phyloP scores from a whole-genome alignment of 2,113 vertebrate genomes.

The Smithornis capensis region DNA sequence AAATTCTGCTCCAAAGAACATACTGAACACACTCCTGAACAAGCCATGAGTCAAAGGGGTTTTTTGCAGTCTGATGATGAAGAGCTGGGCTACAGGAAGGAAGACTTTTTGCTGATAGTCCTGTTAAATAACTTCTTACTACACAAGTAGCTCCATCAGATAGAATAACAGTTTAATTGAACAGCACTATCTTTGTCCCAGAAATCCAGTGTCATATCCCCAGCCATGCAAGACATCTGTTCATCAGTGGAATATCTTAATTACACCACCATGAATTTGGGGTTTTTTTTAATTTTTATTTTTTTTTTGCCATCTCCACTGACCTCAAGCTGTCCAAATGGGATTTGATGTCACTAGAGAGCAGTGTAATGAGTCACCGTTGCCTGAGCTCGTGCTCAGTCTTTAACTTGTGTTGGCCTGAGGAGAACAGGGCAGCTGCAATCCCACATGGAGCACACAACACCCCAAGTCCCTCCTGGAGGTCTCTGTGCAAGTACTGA shows the following conservation, averaged over 20 bases:
- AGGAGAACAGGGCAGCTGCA: neutral
- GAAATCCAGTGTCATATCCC: neutral
- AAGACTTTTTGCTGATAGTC: neutral
- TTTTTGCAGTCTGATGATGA: neutral
- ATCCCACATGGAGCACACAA: neutral
- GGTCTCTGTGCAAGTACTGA: neutral
- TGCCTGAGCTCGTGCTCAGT: neutral
- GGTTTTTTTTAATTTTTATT: too few relatives aligned
- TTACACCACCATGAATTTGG: neutral
- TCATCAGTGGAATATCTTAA: neutral
- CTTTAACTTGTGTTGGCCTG: neutral
- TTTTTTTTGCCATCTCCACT: neutral
- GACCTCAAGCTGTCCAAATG: neutral
- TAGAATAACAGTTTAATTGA: neutral
- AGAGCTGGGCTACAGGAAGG: neutral
- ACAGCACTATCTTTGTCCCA: neutral
- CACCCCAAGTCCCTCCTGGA: neutral
- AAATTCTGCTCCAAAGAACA: neutral
- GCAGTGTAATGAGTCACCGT: neutral
- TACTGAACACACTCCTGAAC: accelerated
- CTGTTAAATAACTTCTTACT: neutral
- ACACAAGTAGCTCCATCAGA: neutral
- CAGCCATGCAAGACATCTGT: accelerated
- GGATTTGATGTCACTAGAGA: neutral
- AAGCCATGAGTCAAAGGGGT: neutral